These are phyloP conservation scores for Bambusicola thoracicus DNA, from an alignment of 2,113 vertebrate species.

Conservation along the genomic window DNA sequence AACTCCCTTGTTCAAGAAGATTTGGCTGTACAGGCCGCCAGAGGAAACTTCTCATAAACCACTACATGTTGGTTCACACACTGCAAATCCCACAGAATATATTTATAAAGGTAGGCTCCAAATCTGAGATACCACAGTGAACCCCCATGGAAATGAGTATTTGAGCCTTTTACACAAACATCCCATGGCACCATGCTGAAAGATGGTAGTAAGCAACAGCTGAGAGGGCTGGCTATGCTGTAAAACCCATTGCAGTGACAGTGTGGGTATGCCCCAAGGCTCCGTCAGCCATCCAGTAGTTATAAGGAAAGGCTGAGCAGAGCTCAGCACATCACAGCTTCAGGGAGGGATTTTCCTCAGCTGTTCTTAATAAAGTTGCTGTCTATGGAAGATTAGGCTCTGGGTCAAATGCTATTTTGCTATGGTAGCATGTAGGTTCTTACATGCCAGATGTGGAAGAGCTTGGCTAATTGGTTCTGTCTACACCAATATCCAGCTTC, in stretches of 20 bases:
- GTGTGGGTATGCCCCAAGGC: not conserved
- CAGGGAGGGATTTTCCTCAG: not conserved
- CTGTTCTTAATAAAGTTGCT: conserved; percentile 22
- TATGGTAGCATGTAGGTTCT: not conserved
- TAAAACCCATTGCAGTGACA: not conserved
- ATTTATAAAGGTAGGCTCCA: conserved; percentile 37
- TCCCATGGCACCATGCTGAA: not conserved
- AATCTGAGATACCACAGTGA: not conserved
- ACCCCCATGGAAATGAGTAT: not conserved
- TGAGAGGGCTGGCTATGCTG: not conserved
- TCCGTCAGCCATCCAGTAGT: not conserved
- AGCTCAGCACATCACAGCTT: not conserved
- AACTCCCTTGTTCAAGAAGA: not conserved
- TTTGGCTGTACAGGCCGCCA: not conserved
- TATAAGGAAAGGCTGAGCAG: not conserved
- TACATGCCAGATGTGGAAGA: not conserved
- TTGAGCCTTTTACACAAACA: conserved; percentile 9
- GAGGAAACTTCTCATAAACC: conserved; percentile 23
- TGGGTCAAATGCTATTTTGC: conserved; percentile 38
- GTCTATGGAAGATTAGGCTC: not conserved
- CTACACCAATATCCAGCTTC: not conserved
- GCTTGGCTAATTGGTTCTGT: conserved; percentile 32
- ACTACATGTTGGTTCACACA: not conserved
- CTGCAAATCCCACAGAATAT: conserved; percentile 24
- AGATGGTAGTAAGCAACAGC: not conserved